phyloP scores from a whole-genome alignment of 2,888 invertebrate species.

The Diaprepes abbreviatus region DNA sequence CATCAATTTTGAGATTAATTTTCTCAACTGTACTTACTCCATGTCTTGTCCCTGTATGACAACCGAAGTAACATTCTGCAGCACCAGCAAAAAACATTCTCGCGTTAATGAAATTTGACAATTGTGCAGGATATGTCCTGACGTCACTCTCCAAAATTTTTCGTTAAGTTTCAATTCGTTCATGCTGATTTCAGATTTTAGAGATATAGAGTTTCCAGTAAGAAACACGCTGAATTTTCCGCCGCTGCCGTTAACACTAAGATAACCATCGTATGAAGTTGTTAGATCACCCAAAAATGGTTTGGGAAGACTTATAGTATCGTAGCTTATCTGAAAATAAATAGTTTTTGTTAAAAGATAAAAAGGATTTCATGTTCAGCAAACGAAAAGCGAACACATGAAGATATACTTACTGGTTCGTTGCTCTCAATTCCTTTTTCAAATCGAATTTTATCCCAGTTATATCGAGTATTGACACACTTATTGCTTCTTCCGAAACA shows the following conservation, averaged over 20 bases:
- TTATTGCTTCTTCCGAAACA: constrained; percentile 90
- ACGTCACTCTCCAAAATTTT: constrained; percentile 76
- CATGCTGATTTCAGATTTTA: constrained; percentile 51
- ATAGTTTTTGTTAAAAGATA: constrained; percentile 16
- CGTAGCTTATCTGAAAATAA: constrained; percentile 36
- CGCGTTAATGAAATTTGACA: constrained; percentile 75
- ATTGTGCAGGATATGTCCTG: constrained; percentile 60
- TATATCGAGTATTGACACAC: constrained; percentile 85
- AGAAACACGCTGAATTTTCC: constrained; percentile 79
- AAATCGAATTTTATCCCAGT: constrained; percentile 83
- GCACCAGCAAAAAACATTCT: constrained; percentile 89
- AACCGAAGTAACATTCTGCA: constrained; percentile 88
- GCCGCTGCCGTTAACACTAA: constrained; percentile 81
- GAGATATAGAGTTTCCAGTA: constrained; percentile 76
- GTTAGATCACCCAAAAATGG: constrained; percentile 89
- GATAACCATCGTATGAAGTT: constrained; percentile 90
- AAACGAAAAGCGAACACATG: no score
- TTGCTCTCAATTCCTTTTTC: constrained; percentile 63
- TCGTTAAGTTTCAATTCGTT: constrained; percentile 77
- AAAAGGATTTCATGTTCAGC: background rate
- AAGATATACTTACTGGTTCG: constrained; percentile 60
- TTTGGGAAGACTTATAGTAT: constrained; percentile 74
- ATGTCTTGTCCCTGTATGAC: constrained; percentile 70
- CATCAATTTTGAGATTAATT: no score
- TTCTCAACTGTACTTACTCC: constrained; percentile 50